Base-by-base conservation (phyloP, 2,888 invertebrate species). In the Lomographa bimaculata region DNA sequence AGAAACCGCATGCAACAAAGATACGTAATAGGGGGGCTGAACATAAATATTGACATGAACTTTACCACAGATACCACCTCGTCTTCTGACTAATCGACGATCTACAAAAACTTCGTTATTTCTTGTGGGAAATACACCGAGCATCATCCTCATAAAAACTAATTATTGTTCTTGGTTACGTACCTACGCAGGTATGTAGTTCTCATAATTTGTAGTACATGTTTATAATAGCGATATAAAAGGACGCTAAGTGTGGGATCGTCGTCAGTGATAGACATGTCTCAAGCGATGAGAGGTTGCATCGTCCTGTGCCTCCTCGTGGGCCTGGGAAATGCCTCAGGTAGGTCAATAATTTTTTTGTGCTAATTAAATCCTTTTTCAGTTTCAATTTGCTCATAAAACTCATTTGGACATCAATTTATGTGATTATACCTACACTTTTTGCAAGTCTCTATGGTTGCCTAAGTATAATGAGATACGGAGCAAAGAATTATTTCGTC, bases 141-240 rank as follows among this genome's bases (percentile, higher is more conserved):
- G 36, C 39, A 41, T 42, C 32, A 34, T 8, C 41, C 36, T 16
- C 42, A 51, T 54, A 53, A 58, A 58, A 56, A 58, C 38, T 50
- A 48, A 52, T 60, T 51, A 73, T 69, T 67, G 68, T 79, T 79
- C 79, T 75, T 62, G 66, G 50, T 50, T 58, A 68, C 54, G 61
- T 72, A 68, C 53, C 54, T 59, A 58, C 57, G 52, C 58, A 56
- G 44, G 57, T 55, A 28, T 39, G 27, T 8, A 28, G 59, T 64
- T 70, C 58, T 64, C 64, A 62, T 55, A 64, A 69, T 71, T 63
- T 59, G 66, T 62, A 62, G 64, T 63, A 69, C 64, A 65, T 64
- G 60, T 62, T 71, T 64, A 67, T 64, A 65, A 68, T 67, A 56
- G 64, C 58, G 53, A 71, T 85, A 85, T 85, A 85, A 73, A 83